A percentile compares a stretch with the other conserved stretches of the same genome.
Conservation (phyloP, 2,797 vertebrate species). For the Thunnus albacares region DNA sequence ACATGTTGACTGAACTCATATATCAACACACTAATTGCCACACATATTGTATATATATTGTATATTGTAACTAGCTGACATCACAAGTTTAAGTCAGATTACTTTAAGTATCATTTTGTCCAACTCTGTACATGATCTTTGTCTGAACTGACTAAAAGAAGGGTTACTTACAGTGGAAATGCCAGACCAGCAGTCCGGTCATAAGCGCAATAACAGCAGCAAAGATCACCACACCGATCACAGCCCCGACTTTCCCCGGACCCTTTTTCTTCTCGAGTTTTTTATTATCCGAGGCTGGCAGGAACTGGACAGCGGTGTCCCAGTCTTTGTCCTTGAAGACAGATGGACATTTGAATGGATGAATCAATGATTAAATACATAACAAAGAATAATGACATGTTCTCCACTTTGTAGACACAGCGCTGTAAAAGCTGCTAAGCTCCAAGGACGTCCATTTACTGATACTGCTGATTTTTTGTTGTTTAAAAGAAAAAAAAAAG, state of each 20-base stretch:
- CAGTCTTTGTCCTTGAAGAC: slow-evolving; percentile 82
- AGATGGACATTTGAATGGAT: slow-evolving; percentile 49
- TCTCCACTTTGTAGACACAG: background rate
- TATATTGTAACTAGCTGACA: background rate
- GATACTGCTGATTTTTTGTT: background rate
- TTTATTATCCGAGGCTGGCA: slow-evolving; percentile 90
- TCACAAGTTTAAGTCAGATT: no score
- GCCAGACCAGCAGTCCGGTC: slow-evolving; percentile 93
- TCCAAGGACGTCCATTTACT: background rate
- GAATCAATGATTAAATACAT: background rate
- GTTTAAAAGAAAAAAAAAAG: no score
- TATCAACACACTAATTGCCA: background rate
- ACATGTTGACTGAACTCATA: background rate
- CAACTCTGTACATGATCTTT: background rate
- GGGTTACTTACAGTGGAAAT: slow-evolving; percentile 92
- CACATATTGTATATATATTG: background rate
- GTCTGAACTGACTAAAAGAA: background rate
- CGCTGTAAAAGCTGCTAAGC: background rate
- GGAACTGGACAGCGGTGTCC: slow-evolving; percentile 89
- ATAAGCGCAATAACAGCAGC: slow-evolving; percentile 83
- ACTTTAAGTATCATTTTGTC: background rate
- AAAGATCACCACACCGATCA: slow-evolving; percentile 73
- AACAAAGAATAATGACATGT: background rate
- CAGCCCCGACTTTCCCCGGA: slow-evolving; percentile 79
- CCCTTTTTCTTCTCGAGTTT: slow-evolving; percentile 91